These are phyloP conservation scores for Anoplolepis gracilipes DNA, from an alignment of 1,140 invertebrate species.

Conservation along the genomic window DNA sequence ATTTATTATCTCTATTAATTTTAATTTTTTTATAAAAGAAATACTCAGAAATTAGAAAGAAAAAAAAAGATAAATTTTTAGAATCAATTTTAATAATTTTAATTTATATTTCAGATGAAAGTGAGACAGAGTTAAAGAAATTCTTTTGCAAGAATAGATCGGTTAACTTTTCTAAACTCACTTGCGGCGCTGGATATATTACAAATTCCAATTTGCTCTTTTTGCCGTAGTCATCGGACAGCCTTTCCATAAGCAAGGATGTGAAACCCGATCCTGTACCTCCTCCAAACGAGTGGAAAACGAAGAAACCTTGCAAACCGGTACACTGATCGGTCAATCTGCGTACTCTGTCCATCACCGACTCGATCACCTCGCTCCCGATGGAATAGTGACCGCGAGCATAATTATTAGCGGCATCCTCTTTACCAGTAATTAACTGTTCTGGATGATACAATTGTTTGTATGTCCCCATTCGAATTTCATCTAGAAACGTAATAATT, in stretches of 20 bases:
- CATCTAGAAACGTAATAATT: conserved; percentile 48
- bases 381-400: conserved; percentile 73
- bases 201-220: conserved; percentile 74
- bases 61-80: neutral
- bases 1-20: conserved; percentile 6
- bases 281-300: conserved; percentile 72
- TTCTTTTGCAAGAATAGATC: neutral
- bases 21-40: neutral
- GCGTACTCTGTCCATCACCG: conserved; percentile 68
- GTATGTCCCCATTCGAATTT: conserved; percentile 64
- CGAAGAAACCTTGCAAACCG: conserved; percentile 70
- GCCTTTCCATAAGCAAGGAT: conserved; percentile 69
- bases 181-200: conserved; percentile 70
- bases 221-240: conserved; percentile 69
- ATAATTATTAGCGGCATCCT: conserved; percentile 74
- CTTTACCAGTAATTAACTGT: conserved; percentile 71
- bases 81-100: neutral
- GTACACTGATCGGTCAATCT: conserved; percentile 70
- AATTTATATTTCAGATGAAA: neutral
- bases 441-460: conserved; percentile 70
- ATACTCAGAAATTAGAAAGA: neutral
- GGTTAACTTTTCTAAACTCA: conserved; percentile 16
- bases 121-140: neutral
- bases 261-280: conserved; percentile 72
- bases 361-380: conserved; percentile 69